Evolutionary conservation across 2,797 vertebrate genomes (phyloP), one percentile per base, ranked within the genome.

Genomic region (Phataginus tricuspis): DNA sequence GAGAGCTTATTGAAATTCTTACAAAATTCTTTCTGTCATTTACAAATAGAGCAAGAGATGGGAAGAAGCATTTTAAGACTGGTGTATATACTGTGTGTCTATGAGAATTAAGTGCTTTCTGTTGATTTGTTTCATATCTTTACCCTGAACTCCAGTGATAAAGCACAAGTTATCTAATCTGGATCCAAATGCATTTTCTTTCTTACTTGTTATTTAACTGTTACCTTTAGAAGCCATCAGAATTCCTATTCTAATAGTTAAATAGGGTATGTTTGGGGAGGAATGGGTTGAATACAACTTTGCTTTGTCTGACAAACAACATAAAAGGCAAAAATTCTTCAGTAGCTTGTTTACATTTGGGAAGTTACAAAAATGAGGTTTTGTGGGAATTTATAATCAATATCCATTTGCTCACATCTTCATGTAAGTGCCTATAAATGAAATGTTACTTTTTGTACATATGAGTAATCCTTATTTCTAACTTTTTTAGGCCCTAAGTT

Each of bases 401-500:
- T 79, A 51, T 68, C 27, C 21, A 37, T 75, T 15, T 88, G 8
- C 61, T 78, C 42, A 34, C 16, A 9, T 86, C 49, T 91, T 27
- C 55, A 80, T 95, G 2, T 86, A 64, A 97, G n/a, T 91, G 84
- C 72, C 25, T 90, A 12, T 96, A 49, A 92, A 14, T 61, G 88
- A 78, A 79, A 75, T 55, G 82, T 4, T 61, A 1, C 75, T 90
- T 87, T 85, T 37, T 95, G n/a, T 83, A 87, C 91, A 42, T 90
- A 19, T 31, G 49, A 95, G n/a, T 74, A 86, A 39, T 96, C 90
- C 57, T 93, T 88, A 93, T 94, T 92, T 83, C 68, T 15, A 12
- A 69, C 97, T 97, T 83, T 98, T 98, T 95, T 94, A 99, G 99
- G 99, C 86, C 98, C 99, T 53, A 99, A 99, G 89, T 98, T 99